Base-by-base conservation (phyloP, 1,140 invertebrate species). In the Steinernema feltiae region DNA sequence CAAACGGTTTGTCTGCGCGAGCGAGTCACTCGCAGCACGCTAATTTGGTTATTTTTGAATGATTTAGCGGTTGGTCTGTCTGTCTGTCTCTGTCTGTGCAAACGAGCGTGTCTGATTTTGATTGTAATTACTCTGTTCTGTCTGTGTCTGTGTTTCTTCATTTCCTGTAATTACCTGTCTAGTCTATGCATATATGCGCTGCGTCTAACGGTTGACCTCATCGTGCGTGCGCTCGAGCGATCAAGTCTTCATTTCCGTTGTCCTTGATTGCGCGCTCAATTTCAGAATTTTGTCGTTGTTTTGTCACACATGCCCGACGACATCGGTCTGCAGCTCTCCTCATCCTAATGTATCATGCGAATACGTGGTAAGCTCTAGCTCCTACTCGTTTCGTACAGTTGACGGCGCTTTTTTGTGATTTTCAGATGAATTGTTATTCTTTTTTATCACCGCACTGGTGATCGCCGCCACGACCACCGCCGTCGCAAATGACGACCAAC, bases 281-380 rank as follows among this genome's bases (percentile, higher is more conserved):
- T 7, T n/a, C 41, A 7, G 7, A 12, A n/a, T 46, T 46, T 46
- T 7, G n/a, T 46, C n/a, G 7, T n/a, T n/a, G 41, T n/a, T n/a
- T 7, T 46, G 41, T 46, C 41, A n/a, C 41, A 46, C 41, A 46
- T 46, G 41, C 41, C 41, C 41, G n/a, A 46, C 41, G 41, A 46
- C 7, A 46, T 12, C 41, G 41, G 41, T n/a, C 41, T 7, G n/a
- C 53, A 63, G 24, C 53, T 15, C 15, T 63, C 12, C 12, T 27
- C 53, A 41, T 63, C 53, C 53, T 63, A 63, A 63, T 63, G 53
- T 63, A 63, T 63, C 53, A 63, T 63, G 53, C 53, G 24, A 63
- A 17, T 63, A 63, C 7, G 24, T 63, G 53, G 53, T 63, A 27
- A 27, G 35, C 18, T 15, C 15, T 21, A n/a, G 7, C 15, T 63